phyloP scores from a whole-genome alignment of 92 coral and sea anemone genomes.

The Anthopleura xanthogrammica region DNA sequence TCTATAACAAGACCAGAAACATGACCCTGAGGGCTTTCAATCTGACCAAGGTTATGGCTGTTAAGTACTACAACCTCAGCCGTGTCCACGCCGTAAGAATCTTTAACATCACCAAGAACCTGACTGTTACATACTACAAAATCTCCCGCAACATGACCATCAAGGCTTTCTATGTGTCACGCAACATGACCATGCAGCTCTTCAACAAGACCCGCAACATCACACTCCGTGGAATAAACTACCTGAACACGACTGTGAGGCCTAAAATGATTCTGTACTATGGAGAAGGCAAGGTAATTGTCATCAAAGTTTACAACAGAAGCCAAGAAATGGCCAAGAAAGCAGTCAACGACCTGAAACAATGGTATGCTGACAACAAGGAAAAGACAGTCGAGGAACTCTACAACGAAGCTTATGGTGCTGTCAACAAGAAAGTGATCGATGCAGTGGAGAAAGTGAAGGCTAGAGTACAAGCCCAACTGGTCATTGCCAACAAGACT shows the following conservation, averaged over 20 bases:
- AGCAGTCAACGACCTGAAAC: conserved; percentile 49
- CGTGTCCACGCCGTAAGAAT: conserved; percentile 56
- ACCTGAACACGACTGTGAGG: conserved; percentile 55
- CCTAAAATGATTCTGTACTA: conserved; percentile 51
- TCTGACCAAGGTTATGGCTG: conserved; percentile 44
- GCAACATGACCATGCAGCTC: conserved; percentile 42
- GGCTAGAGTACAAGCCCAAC: conserved; percentile 36
- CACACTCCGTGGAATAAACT: conserved; percentile 47
- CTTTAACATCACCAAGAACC: conserved; percentile 51
- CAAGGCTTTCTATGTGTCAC: conserved; percentile 50
- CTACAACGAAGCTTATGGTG: conserved; percentile 40
- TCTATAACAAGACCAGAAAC: conserved; percentile 66
- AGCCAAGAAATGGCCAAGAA: conserved; percentile 46
- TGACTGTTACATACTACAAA: conserved; percentile 53
- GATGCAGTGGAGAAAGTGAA: conserved; percentile 22
- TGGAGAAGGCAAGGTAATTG: conserved; percentile 57
- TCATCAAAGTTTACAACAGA: conserved; percentile 44
- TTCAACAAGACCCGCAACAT: conserved; percentile 65
- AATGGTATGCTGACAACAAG: conserved; percentile 77
- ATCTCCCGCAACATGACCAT: conserved; percentile 38
- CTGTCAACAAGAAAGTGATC: conserved; percentile 26
- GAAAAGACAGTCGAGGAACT: conserved; percentile 83
- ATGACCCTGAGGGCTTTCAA: conserved; percentile 64
- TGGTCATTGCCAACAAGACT: conserved; percentile 64
- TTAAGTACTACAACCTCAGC: conserved; percentile 61